Conservation (phyloP, 2,113 vertebrate genomes). For the Falco punctatus region DNA sequence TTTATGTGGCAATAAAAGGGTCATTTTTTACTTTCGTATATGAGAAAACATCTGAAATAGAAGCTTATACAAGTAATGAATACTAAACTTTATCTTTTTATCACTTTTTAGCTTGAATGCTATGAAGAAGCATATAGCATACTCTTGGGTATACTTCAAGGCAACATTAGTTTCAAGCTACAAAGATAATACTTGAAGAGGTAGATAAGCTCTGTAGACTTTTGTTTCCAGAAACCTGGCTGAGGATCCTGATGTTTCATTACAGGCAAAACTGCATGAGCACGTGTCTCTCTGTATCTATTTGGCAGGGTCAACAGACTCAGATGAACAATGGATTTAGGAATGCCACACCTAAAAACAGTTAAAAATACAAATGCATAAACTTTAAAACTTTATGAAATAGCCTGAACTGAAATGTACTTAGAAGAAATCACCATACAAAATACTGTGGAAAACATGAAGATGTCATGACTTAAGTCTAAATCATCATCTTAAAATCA, state of each 20-base stretch:
- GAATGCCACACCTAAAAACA: background rate
- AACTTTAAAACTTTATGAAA: background rate
- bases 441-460: background rate
- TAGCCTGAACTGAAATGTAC: background rate
- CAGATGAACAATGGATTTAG: background rate
- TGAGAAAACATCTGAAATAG: background rate
- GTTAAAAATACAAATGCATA: background rate
- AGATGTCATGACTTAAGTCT: background rate
- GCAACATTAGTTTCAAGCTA: background rate
- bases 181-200: background rate
- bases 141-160: background rate
- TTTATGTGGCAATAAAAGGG: background rate
- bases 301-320: background rate
- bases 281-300: background rate
- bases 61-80: background rate
- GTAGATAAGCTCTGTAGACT: background rate
- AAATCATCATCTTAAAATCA: background rate
- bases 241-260: background rate
- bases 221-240: background rate
- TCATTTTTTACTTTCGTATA: background rate
- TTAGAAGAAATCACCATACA: background rate
- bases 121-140: background rate
- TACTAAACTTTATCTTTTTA: background rate
- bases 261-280: fast-evolving
- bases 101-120: background rate